phyloP scores from a whole-genome alignment of 2,888 invertebrate genomes.

The Abrostola tripartita region DNA sequence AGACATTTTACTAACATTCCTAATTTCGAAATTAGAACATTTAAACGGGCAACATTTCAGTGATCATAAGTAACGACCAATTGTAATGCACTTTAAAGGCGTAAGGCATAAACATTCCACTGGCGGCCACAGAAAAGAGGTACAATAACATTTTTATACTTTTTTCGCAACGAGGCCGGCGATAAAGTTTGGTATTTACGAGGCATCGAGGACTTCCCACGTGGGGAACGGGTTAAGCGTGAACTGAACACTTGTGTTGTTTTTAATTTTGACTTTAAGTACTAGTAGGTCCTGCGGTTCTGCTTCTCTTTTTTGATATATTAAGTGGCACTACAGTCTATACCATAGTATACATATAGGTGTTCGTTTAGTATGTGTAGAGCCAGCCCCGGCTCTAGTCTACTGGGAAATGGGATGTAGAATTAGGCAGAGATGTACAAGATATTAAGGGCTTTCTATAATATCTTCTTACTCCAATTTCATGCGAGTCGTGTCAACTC shows the following conservation, averaged over 20 bases:
- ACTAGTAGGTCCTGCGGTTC: no score
- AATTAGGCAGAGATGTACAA: no score
- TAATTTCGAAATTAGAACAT: conserved; percentile 12
- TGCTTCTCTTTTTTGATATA: no score
- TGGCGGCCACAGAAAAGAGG: conserved; percentile 58
- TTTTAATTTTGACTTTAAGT: conserved; percentile 2
- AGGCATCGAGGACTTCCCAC: conserved; percentile 63
- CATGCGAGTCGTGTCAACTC: no score
- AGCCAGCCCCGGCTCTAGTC: no score
- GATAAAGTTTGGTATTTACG: conserved; percentile 71
- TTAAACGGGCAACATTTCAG: neutral
- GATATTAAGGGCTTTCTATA: no score
- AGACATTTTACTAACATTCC: neutral
- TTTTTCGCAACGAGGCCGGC: conserved; percentile 59
- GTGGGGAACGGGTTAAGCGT: conserved; percentile 48
- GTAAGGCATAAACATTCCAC: conserved; percentile 52
- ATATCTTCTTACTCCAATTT: no score
- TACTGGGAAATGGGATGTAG: no score
- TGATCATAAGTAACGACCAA: conserved; percentile 18
- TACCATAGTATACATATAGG: no score
- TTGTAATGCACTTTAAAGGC: conserved; percentile 24
- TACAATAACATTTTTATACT: conserved; percentile 62
- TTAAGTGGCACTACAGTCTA: no score
- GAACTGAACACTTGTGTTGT: conserved; percentile 22
- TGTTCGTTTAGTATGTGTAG: no score